These are phyloP conservation scores for Rutpela maculata DNA, from an alignment of 2,888 invertebrate species.

Conservation along the genomic window DNA sequence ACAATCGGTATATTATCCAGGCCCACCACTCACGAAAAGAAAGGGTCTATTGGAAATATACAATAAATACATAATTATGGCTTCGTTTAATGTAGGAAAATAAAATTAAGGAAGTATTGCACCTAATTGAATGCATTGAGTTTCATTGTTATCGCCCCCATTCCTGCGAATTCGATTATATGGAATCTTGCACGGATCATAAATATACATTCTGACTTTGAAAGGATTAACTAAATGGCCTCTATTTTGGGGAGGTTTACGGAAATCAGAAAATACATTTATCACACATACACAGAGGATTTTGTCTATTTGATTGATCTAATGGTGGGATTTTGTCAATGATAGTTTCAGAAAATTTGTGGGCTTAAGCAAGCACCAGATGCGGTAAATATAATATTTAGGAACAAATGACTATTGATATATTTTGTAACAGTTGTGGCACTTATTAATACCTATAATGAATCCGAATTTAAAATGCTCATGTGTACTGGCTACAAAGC, in stretches of 20 bases:
- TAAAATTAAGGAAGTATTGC: slow-evolving; percentile 33
- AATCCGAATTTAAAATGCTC: too few species aligned
- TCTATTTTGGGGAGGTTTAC: slow-evolving; percentile 64
- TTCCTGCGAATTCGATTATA: slow-evolving; percentile 52
- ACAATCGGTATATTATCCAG: not conserved
- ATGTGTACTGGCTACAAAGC: too few species aligned
- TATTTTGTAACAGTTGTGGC: not conserved
- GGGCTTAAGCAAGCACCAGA: slow-evolving; percentile 40
- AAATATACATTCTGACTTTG: slow-evolving; percentile 60
- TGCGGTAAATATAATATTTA: slow-evolving; percentile 35
- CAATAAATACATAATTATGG: slow-evolving; percentile 37
- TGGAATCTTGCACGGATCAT: slow-evolving; percentile 57
- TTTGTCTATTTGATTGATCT: slow-evolving; percentile 50
- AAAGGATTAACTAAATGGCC: slow-evolving; percentile 66
- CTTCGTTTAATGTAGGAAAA: slow-evolving; percentile 37
- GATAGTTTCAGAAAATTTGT: slow-evolving; percentile 28
- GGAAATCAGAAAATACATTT: slow-evolving; percentile 63
- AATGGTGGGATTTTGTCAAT: slow-evolving; percentile 50
- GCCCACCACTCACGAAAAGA: not conserved
- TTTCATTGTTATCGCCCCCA: slow-evolving; percentile 49
- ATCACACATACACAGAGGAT: slow-evolving; percentile 51
- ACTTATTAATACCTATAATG: not conserved
- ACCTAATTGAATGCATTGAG: slow-evolving; percentile 55
- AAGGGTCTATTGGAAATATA: slow-evolving; percentile 22
- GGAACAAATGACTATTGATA: not conserved